Conservation (phyloP, 2,888 invertebrate genomes). For the Entomobrya proxima region DNA sequence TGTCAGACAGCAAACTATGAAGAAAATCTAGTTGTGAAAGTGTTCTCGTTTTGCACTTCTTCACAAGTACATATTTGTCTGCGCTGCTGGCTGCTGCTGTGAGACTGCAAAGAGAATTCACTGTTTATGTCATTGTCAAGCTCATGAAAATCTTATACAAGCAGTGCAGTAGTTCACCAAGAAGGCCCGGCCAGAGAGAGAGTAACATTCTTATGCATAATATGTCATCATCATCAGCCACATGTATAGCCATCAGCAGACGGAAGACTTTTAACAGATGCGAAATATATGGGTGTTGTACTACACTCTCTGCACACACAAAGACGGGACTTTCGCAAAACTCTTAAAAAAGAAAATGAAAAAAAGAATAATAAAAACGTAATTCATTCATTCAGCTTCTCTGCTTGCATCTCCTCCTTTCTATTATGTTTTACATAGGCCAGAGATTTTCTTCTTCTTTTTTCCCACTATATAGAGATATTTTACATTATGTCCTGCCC, state of each 20-base stretch:
- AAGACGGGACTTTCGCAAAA: neutral
- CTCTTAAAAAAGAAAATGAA: conserved; percentile 36
- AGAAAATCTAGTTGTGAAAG: neutral
- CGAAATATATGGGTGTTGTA: too few relatives aligned
- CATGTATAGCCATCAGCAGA: too few relatives aligned
- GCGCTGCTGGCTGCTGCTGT: too few relatives aligned
- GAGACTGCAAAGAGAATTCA: neutral
- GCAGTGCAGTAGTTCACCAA: conserved; percentile 22
- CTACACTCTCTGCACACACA: too few relatives aligned
- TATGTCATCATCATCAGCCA: neutral
- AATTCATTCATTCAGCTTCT: conserved; percentile 58
- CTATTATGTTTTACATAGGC: neutral
- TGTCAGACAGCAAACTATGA: neutral
- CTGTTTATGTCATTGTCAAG: conserved; percentile 35
- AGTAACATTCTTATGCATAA: neutral
- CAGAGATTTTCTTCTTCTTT: neutral
- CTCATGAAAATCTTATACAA: conserved; percentile 47
- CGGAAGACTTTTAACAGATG: too few relatives aligned
- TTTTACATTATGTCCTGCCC: neutral
- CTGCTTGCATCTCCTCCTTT: neutral
- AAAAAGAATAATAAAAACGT: conserved; percentile 52
- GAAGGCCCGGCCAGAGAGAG: neutral
- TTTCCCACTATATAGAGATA: neutral
- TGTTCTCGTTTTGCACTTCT: neutral
- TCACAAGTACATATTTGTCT: neutral